phyloP scores from a whole-genome alignment of 2,797 vertebrate species.

The Luscinia megarhynchos region DNA sequence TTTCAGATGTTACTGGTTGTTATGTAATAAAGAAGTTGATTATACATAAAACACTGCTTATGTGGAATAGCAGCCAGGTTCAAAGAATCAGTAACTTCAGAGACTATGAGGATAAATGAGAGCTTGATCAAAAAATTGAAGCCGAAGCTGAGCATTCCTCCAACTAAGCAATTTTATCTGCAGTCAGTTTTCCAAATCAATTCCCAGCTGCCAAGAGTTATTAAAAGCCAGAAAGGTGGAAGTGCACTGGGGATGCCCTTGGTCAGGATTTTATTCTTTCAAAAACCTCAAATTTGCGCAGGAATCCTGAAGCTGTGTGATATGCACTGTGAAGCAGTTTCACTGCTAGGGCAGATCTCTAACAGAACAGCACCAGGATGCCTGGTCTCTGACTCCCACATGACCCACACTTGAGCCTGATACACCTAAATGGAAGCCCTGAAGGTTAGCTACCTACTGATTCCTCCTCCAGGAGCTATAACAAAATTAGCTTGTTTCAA shows the following conservation, averaged over 20 bases:
- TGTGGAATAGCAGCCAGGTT: conserved; percentile 26
- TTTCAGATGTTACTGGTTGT: conserved; percentile 63
- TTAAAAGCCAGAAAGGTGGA: conserved; percentile 15
- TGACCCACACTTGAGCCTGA: background rate
- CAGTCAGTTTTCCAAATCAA: background rate
- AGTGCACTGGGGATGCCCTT: background rate
- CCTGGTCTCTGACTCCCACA: background rate
- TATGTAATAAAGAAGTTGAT: conserved; percentile 55
- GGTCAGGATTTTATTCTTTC: background rate
- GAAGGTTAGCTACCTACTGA: background rate
- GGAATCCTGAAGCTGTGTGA: background rate
- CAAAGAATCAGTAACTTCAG: conserved; percentile 48
- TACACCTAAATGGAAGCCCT: background rate
- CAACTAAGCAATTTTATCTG: conserved; percentile 4
- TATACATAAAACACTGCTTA: conserved; percentile 32
- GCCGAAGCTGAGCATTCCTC: background rate
- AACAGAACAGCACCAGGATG: rapidly evolving
- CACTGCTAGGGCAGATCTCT: background rate
- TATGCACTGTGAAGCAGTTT: background rate
- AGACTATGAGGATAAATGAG: conserved; percentile 25
- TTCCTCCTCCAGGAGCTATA: background rate
- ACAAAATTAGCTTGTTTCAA: background rate
- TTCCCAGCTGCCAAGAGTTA: background rate
- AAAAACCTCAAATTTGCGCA: background rate
- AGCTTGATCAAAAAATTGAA: conserved; percentile 30